Conservation (phyloP, 2,888 invertebrate species). For the Beris morrisii region DNA sequence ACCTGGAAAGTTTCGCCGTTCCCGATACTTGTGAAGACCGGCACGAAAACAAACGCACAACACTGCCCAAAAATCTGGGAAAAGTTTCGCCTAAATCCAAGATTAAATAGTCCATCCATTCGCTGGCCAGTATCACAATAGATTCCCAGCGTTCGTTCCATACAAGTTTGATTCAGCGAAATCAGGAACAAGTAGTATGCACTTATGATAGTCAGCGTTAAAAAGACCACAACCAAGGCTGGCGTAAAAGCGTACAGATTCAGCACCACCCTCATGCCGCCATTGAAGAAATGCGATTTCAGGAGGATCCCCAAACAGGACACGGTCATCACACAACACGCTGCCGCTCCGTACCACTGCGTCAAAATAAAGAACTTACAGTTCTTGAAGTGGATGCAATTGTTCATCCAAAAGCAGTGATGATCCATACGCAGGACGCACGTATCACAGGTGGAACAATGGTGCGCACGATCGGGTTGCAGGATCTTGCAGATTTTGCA, state of each 20-base stretch:
- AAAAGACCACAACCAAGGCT: background rate
- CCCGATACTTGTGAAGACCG: slow-evolving; percentile 5
- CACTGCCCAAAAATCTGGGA: slow-evolving; percentile 5
- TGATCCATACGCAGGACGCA: slow-evolving; percentile 22
- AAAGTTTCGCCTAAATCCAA: slow-evolving; percentile 11
- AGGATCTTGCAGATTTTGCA: slow-evolving; percentile 10
- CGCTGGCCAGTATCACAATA: slow-evolving; percentile 6
- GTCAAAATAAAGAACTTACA: slow-evolving; percentile 15
- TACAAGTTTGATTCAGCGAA: slow-evolving; percentile 8
- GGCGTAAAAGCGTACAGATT: background rate
- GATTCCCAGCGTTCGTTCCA: slow-evolving; percentile 6
- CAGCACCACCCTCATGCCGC: background rate
- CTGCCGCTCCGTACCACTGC: slow-evolving; percentile 1
- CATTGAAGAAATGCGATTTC: background rate
- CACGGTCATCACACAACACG: background rate
- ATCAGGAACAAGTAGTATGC: slow-evolving; percentile 4
- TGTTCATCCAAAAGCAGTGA: slow-evolving; percentile 21
- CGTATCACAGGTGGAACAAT: slow-evolving; percentile 5
- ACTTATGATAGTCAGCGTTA: background rate
- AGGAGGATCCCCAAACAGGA: background rate
- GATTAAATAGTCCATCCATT: background rate
- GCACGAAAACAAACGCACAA: background rate
- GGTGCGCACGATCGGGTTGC: slow-evolving; percentile 16
- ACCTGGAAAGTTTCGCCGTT: slow-evolving; percentile 7
- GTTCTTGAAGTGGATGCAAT: slow-evolving; percentile 20